Evolutionary conservation across 2,113 vertebrate species (phyloP).

Genomic region (Trogon surrucura): DNA sequence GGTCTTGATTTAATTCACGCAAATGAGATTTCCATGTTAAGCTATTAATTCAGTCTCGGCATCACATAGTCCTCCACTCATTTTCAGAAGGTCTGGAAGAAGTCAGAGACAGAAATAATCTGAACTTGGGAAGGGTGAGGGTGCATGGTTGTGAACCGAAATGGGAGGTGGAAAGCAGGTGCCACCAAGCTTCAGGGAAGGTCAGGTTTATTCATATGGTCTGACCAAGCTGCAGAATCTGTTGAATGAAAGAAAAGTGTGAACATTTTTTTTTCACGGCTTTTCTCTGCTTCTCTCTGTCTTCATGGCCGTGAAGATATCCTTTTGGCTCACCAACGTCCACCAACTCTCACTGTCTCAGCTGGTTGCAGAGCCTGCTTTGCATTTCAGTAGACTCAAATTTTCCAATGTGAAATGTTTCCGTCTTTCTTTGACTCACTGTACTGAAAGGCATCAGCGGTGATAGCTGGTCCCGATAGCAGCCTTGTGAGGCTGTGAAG

Average conservation of each 20-base stretch:
- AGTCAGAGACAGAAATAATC: not conserved
- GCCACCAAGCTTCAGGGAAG: not conserved
- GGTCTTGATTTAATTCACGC: not conserved
- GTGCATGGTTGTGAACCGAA: not conserved
- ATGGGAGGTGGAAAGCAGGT: not conserved
- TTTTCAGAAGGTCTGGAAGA: not conserved
- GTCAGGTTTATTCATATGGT: not conserved
- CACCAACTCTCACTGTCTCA: conserved; percentile 74
- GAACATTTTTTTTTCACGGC: not conserved
- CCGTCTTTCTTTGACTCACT: not conserved
- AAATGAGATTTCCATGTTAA: not conserved
- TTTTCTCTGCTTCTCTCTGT: conserved; percentile 30
- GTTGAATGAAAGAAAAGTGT: not conserved
- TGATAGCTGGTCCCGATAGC: not conserved
- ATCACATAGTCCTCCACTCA: not conserved
- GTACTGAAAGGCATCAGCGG: not conserved
- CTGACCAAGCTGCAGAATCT: not conserved
- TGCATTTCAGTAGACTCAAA: not conserved
- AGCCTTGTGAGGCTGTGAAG: not conserved
- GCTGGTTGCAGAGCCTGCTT: conserved; percentile 66
- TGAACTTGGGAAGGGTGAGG: not conserved
- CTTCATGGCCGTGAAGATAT: conserved; percentile 70
- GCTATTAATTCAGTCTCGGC: not conserved
- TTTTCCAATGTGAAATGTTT: not conserved
- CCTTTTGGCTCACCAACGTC: conserved; percentile 72